These are phyloP conservation scores for Metalampra italica DNA, from an alignment of 2,888 invertebrate genomes.

Conservation along the genomic window DNA sequence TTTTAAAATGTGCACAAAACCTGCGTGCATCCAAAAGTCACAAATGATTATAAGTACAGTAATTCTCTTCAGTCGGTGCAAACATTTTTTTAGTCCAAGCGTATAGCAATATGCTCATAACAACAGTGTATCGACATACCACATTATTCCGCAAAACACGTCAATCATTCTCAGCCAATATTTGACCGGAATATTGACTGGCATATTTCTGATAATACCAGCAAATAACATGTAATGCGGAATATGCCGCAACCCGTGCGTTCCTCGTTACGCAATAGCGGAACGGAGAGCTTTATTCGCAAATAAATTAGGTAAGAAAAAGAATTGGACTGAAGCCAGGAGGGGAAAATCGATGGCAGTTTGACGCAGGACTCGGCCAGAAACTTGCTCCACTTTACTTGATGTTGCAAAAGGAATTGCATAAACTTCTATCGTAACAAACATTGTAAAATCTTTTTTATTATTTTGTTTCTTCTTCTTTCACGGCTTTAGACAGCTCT, in stretches of 20 bases:
- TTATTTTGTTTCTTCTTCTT: no score
- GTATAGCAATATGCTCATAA: neutral
- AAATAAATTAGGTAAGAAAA: constrained; percentile 62
- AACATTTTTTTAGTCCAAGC: no score
- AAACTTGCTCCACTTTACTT: constrained; percentile 18
- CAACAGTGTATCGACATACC: no score
- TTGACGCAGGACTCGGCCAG: constrained; percentile 38
- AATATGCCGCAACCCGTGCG: neutral
- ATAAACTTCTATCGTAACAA: neutral
- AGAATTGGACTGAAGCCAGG: constrained; percentile 65
- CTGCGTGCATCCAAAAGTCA: no score
- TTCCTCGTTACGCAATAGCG: constrained; percentile 42
- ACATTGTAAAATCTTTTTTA: no score
- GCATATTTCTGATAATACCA: constrained; percentile 21
- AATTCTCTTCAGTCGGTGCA: no score
- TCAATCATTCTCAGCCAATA: constrained; percentile 7
- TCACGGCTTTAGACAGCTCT: no score
- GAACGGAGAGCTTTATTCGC: constrained; percentile 41
- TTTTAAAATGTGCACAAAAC: no score
- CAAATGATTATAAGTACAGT: no score
- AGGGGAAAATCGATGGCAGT: constrained; percentile 56
- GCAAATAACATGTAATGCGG: constrained; percentile 10
- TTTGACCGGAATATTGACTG: constrained; percentile 16
- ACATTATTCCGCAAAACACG: neutral
- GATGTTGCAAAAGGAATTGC: neutral